Evolutionary conservation across 2,888 invertebrate genomes (phyloP), one percentile per base, ranked within the genome.

Genomic region (Yponomeuta plumbellus): DNA sequence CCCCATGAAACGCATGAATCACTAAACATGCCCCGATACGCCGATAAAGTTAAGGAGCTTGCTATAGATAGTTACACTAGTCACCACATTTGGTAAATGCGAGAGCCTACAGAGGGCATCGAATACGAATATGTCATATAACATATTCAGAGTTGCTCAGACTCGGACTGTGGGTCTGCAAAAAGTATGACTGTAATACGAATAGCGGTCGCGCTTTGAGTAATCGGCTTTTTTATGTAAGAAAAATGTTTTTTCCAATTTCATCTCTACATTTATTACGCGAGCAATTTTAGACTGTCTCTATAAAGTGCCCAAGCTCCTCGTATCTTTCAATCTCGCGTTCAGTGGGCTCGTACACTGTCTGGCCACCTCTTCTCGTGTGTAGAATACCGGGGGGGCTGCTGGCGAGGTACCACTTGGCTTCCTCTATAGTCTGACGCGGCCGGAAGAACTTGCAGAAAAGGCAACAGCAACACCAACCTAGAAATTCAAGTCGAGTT

Each of bases 381-480:
- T 83, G 78, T 21, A 91, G 80, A 22, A 89, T 76, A 1, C 94
- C 94, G 0, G 93, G 92, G 2, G 94, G 93, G 77, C 94, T 94
- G 62, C 80, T 72, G 0, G 84, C 75, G 64, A 92, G 82, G 75
- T 93, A 94, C 69, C 78, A 83, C 73, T 93, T 94, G 0, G 92
- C 91, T 69, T 87, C 83, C 56, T 88, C 82, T 68, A 94, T 93
- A 66, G 86, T 85, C 74, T 86, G 78, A 20, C 76, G 78, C 0
- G 94, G 94, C 70, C 89, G 91, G 73, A 93, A 94, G 70, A 92
- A 85, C 71, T 91, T 91, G 71, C 93, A 94, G 70, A 85, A 92
- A 62, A 92, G 80, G 72, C 91, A 92, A 71, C 93, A 94, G 69
- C 92, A 94, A 71, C 94, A 94, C 93, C 94, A 93, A 67, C 94